These are phyloP conservation scores for Meghimatium bilineatum DNA, from an alignment of 2,888 invertebrate species.

Conservation along the genomic window DNA sequence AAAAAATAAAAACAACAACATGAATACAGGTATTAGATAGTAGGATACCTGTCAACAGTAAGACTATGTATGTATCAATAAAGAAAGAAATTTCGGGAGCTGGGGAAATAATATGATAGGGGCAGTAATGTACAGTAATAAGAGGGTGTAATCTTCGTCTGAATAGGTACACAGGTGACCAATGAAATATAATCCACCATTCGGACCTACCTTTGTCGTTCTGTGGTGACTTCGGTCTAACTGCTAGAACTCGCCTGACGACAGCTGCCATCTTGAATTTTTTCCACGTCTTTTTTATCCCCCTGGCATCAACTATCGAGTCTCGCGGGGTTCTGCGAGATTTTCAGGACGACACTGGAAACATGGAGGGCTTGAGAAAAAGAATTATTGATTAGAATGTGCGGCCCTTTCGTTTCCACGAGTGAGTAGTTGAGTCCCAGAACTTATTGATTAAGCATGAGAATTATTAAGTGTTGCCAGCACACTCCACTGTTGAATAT, in stretches of 20 bases:
- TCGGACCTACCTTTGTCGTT: conserved; percentile 40
- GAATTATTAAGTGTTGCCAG: conserved; percentile 14
- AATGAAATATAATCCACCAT: too few relatives aligned
- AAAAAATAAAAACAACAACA: too few relatives aligned
- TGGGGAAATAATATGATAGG: neutral
- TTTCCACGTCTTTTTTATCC: neutral
- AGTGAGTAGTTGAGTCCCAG: conserved; percentile 31
- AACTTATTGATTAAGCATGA: conserved; percentile 11
- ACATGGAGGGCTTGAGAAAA: conserved; percentile 21
- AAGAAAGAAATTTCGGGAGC: too few relatives aligned
- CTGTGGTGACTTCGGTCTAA: conserved; percentile 34
- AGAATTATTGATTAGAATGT: conserved; percentile 35
- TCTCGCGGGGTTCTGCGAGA: conserved; percentile 37
- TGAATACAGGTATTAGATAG: too few relatives aligned
- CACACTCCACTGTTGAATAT: neutral
- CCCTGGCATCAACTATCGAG: neutral
- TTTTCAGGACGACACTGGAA: conserved; percentile 24
- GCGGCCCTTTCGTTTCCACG: conserved; percentile 36
- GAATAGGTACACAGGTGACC: too few relatives aligned
- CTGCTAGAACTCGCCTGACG: conserved; percentile 37
- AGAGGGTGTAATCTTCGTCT: too few relatives aligned
- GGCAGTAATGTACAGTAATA: too few relatives aligned
- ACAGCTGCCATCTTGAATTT: conserved; percentile 43
- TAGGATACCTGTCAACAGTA: too few relatives aligned
- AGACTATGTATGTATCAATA: too few relatives aligned